Evolutionary conservation across 2,888 invertebrate species (phyloP).

Genomic region (Clivina fossor): DNA sequence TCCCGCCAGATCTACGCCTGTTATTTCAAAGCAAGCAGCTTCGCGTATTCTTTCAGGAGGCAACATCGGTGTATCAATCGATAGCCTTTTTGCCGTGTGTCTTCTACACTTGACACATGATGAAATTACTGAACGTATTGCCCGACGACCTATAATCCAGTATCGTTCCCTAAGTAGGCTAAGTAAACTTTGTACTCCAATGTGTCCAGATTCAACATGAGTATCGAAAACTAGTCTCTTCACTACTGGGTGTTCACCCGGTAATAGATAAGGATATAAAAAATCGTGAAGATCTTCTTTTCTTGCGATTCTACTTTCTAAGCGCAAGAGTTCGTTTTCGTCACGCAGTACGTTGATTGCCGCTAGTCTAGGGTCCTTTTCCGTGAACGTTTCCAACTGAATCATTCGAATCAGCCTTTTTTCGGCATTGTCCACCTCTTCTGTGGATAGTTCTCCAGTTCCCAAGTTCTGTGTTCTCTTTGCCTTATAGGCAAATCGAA

Average conservation of each 20-base stretch:
- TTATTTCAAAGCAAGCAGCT: slow-evolving; percentile 43
- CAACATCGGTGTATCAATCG: slow-evolving; percentile 40
- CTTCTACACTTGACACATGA: slow-evolving; percentile 39
- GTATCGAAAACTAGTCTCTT: slow-evolving; percentile 32
- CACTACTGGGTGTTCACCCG: slow-evolving; percentile 38
- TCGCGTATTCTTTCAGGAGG: slow-evolving; percentile 44
- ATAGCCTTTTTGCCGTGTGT: slow-evolving; percentile 36
- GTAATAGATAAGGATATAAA: slow-evolving; percentile 42
- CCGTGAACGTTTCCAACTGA: slow-evolving; percentile 19
- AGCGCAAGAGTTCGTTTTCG: slow-evolving; percentile 36
- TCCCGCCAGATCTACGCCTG: slow-evolving; percentile 29
- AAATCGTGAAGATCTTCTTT: slow-evolving; percentile 38
- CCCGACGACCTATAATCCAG: slow-evolving; percentile 39
- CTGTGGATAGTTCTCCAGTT: neutral
- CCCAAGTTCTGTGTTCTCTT: neutral
- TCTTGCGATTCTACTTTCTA: slow-evolving; percentile 35
- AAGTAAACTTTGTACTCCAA: slow-evolving; percentile 36
- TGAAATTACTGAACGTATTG: slow-evolving; percentile 33
- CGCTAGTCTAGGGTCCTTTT: slow-evolving; percentile 19
- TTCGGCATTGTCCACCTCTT: neutral
- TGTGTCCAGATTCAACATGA: slow-evolving; percentile 21
- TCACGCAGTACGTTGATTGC: slow-evolving; percentile 31
- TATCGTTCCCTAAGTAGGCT: slow-evolving; percentile 38
- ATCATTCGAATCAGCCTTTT: neutral
- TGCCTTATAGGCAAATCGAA: slow-evolving; percentile 3